Base-by-base conservation (phyloP, 2,797 vertebrate genomes). In the Chanos chanos region DNA sequence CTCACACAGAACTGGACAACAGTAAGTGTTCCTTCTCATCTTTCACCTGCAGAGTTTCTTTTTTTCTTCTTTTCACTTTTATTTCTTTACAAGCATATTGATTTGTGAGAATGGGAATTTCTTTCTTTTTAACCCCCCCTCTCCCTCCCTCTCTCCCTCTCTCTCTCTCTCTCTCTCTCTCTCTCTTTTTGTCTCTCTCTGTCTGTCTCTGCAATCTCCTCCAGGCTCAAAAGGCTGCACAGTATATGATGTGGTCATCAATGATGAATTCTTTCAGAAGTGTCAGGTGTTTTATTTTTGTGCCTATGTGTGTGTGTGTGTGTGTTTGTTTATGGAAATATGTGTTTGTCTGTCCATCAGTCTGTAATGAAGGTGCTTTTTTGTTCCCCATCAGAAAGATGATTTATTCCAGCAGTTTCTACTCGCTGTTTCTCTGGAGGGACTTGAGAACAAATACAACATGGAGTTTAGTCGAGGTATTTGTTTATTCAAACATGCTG, bases 181-280 rank as follows among this genome's bases (percentile, higher is more conserved):
- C 8, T 6, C 9, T 10, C 1, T 3, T 16, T 13, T 13, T 22
- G 18, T 33, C 0, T 30, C 3, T 33, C 2, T 45, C 2, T 27
- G 5, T 61, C 1, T 50, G n/a, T 74, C 44, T n/a, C n/a, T n/a
- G n/a, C 27, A 40, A 47, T 84, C 5, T 37, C 27, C 50, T 2
- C 2, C 78, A 92, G 94, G 77, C 66, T 92, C 90, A 49, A 86
- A 89, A 41, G 89, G 86, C 9, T 96, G 93, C 72, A 90, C 88
- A 1, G 93, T 90, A 0, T 94, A 94, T 5, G 94, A 96, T 5
- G 89, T 96, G 0, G 91, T 93, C 44, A 87, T 96, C 72, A 93
- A 90, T 77, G 83, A 86, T 57, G 81, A 83, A 22, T 94, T 94
- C 77, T 94, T 92, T 78, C 81, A 87, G 72, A 92, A 83, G 75